phyloP scores from a whole-genome alignment of 2,888 invertebrate species.

The Sarcophaga carnaria region DNA sequence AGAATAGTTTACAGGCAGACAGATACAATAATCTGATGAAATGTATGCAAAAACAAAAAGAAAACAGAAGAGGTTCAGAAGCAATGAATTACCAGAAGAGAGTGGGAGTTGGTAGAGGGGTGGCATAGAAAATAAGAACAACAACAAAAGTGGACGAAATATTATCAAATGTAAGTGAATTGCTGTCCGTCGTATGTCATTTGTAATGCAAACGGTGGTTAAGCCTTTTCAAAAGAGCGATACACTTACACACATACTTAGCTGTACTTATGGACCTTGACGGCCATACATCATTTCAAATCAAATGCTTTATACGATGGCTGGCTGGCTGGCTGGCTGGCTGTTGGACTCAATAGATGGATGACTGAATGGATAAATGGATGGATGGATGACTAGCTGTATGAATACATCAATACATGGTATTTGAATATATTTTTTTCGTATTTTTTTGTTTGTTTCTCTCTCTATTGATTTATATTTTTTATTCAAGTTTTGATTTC shows the following conservation, averaged over 20 bases:
- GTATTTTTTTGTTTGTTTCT: not conserved
- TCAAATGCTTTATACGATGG: not conserved
- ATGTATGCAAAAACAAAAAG: slow-evolving; percentile 42
- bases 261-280: slow-evolving; percentile 46
- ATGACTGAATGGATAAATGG: not conserved
- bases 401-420: slow-evolving; percentile 18
- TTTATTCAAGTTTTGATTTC: not conserved
- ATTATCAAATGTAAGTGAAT: slow-evolving; percentile 50
- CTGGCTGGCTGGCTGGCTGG: slow-evolving; percentile 3
- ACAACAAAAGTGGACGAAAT: slow-evolving; percentile 32
- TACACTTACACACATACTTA: slow-evolving; percentile 13
- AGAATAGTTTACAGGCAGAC: slow-evolving; percentile 30
- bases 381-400: slow-evolving; percentile 31
- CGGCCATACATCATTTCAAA: slow-evolving; percentile 67
- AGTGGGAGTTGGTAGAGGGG: slow-evolving; percentile 4
- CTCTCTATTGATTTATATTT: slow-evolving; percentile 45
- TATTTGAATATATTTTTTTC: slow-evolving; percentile 40
- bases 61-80: not conserved
- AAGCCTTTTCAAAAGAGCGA: slow-evolving; percentile 44
- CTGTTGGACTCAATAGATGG: not conserved
- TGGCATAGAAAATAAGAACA: not conserved
- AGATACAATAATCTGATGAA: slow-evolving; percentile 50
- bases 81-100: slow-evolving; percentile 1
- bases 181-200: slow-evolving; percentile 41
- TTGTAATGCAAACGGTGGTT: slow-evolving; percentile 65